Evolutionary conservation across 2,888 invertebrate genomes (phyloP), one percentile per base, ranked within the genome.

Genomic region (Cheilosia soror): DNA sequence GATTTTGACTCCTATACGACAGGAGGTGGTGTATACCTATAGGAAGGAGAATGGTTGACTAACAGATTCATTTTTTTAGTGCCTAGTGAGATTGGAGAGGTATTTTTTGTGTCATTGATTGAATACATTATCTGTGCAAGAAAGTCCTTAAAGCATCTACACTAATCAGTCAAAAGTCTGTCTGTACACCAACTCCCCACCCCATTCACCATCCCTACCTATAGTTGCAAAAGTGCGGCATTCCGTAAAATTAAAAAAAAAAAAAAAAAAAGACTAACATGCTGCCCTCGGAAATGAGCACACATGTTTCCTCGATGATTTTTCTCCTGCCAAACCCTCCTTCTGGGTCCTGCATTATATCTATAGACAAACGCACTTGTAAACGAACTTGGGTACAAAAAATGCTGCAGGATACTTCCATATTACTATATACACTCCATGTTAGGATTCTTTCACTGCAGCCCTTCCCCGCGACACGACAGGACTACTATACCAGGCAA

Each of bases 281-380:
- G 13, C 20, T 25, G 27, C 25, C 9, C n/a, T 29, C 31, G 6
- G 7, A 7, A 53, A 44, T 53, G 66, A 62, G 72, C 42, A 57
- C 60, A 80, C 60, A 65, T 60, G 51, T 20, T 20, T 20, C 20
- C 20, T 20, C 20, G 20, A 20, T 20, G 20, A 20, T 20, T 20
- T 20, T 20, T 2, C 20, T 20, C 20, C 20, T 20, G 1, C 20
- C 47, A 71, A 47, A 79, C 71, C 71, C 72, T 79, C 71, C 79
- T 47, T 44, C 25, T 31, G 11, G 29, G 40, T 29, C 44, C n/a
- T 44, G 40, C 27, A 51, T 27, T 42, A 42, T 33, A 33, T 33
- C 20, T 20, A 20, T 20, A 58, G 58, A 60, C 58, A 51, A 15
- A 72, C 79, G 58, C 65, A 66, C 33, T 53, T 33, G 13, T 11